phyloP scores from a whole-genome alignment of 2,888 invertebrate genomes.

The Julus scandinavius region DNA sequence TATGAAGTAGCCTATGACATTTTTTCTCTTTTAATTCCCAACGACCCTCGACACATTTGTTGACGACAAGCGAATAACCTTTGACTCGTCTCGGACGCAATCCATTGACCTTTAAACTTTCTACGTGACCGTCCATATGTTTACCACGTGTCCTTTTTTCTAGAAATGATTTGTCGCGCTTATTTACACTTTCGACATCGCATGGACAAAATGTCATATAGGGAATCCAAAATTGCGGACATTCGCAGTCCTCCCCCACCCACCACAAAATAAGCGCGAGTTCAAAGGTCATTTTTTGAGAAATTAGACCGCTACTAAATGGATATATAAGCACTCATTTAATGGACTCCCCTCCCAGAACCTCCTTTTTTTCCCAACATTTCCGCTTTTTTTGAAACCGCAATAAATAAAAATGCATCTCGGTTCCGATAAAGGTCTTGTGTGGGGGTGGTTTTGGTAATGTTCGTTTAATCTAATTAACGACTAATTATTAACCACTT shows the following conservation, averaged over 20 bases:
- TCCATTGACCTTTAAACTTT: neutral
- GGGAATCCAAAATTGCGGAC: neutral
- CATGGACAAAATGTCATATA: neutral
- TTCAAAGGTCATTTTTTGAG: neutral
- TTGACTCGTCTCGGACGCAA: neutral
- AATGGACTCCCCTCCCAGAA: neutral
- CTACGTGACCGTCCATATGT: neutral
- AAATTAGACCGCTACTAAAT: constrained; percentile 11
- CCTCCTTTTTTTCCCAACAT: neutral
- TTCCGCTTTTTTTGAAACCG: constrained; percentile 4
- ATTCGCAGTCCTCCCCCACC: neutral
- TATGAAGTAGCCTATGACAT: neutral
- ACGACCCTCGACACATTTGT: neutral
- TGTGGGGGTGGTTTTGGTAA: neutral
- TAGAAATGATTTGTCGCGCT: neutral
- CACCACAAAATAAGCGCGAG: neutral
- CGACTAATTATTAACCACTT: constrained; percentile 18
- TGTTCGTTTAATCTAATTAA: neutral
- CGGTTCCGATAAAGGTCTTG: neutral
- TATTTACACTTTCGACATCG: neutral
- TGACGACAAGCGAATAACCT: neutral
- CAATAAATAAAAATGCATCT: neutral
- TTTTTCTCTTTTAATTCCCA: neutral
- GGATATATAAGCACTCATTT: neutral
- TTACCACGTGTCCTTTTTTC: neutral